Base-by-base conservation (phyloP, 2,888 invertebrate genomes). In the Pachliopta kotzebuea region DNA sequence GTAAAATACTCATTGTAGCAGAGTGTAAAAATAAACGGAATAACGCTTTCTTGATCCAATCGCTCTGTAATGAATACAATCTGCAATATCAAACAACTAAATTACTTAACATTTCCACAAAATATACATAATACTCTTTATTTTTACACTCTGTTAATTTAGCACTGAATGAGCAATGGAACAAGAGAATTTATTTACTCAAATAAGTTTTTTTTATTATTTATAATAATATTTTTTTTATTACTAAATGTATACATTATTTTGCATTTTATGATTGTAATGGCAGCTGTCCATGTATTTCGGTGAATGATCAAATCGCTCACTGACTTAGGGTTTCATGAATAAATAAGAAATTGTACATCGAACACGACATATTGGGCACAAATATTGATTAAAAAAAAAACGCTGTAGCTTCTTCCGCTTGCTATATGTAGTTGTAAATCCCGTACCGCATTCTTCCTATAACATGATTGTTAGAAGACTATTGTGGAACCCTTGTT, bases 181-280 rank as follows among this genome's bases (percentile, higher is more conserved):
- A 88, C 90, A 90, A 88, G 89, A 90, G 90, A 90, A 90, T 90
- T 90, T 90, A 90, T 90, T 90, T 90, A 90, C 89, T 89, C 88
- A 86, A 85, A 86, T 90, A 88, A 88, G 88, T 87, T 89, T 86
- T 81, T 81, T 72, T 74, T 71, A 86, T 85, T 81, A 85, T 88
- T 86, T 85, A 85, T 86, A 79, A 80, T 85, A 83, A 80, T n/a
- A 45, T 81, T 76, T 78, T 73, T 89, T 88, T 82, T 37, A 37
- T 37, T 85, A 88, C 82, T 85, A 85, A 89, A 89, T 80, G 77
- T 88, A 85, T 84, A 86, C 82, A 86, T 89, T 88, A 83, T 85
- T 88, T 90, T 90, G 90, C 90, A 90, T 90, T 90, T 90, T 88
- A 83, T 84, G 79, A 85, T 83, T 84, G 83, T 89, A 85, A 88